These are phyloP conservation scores for Alectoris magna DNA, from an alignment of 2,797 vertebrate genomes.

Conservation along the genomic window DNA sequence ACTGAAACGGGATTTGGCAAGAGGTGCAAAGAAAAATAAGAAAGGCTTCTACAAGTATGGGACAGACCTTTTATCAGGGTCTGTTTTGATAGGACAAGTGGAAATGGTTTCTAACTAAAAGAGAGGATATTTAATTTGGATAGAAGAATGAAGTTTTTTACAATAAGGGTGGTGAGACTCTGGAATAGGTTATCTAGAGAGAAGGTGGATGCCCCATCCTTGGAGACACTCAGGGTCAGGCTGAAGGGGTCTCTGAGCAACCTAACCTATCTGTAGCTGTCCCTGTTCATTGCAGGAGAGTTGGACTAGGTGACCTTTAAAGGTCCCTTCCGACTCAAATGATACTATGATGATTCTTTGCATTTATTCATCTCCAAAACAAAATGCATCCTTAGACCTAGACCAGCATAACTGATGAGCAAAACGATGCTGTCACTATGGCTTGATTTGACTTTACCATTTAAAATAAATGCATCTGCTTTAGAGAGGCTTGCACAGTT, in stretches of 20 bases:
- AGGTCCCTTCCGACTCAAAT: background rate
- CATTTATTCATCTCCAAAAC: background rate
- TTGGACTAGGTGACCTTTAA: background rate
- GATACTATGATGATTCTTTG: background rate
- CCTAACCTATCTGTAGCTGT: background rate
- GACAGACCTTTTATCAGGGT: too few relatives aligned
- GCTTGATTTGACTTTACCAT: conserved; percentile 5
- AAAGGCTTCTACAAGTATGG: too few relatives aligned
- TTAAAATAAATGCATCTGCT: background rate
- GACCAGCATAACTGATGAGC: background rate
- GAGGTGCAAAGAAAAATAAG: too few relatives aligned
- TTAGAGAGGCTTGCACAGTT: background rate
- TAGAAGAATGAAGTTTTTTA: background rate
- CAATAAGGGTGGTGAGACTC: background rate
- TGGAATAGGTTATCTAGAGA: too few relatives aligned
- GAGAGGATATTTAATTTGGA: too few relatives aligned
- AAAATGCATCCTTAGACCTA: background rate
- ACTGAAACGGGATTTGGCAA: too few relatives aligned
- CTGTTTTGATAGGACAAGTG: too few relatives aligned
- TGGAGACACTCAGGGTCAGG: background rate
- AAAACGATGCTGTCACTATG: background rate
- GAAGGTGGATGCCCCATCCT: background rate
- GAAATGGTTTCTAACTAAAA: too few relatives aligned
- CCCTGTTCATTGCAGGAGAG: background rate
- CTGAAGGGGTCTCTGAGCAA: background rate